Percentiles rank a stretch among this genome's conserved stretches.
Conservation (phyloP, 2,888 invertebrate genomes). For the Leucania comma region DNA sequence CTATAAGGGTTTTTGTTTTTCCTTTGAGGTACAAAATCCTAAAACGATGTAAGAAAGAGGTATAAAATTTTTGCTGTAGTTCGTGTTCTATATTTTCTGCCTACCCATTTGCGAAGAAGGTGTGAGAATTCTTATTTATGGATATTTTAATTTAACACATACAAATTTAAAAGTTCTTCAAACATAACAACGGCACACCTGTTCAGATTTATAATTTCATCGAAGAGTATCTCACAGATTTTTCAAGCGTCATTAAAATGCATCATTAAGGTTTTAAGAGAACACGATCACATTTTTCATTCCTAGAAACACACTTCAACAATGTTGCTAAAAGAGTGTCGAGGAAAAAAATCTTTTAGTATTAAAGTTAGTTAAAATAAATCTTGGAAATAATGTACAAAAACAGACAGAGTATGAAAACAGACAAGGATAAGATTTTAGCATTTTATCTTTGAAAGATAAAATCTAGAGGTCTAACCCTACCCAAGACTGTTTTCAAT, state of each 20-base stretch:
- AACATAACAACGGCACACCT: neutral
- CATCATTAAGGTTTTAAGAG: slow-evolving; percentile 35
- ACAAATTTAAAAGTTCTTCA: neutral
- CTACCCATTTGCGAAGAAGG: neutral
- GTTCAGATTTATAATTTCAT: slow-evolving; percentile 15
- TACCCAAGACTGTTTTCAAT: neutral
- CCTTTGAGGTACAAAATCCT: too few species aligned
- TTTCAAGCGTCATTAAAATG: slow-evolving; percentile 52
- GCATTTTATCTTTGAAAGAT: slow-evolving; percentile 27
- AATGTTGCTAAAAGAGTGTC: neutral
- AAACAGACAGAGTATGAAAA: slow-evolving; percentile 17
- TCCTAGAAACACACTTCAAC: slow-evolving; percentile 8
- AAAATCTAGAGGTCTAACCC: slow-evolving; percentile 19
- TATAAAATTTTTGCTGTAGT: neutral
- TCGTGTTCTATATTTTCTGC: neutral
- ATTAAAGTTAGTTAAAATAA: slow-evolving; percentile 15
- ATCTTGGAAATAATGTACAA: slow-evolving; percentile 8
- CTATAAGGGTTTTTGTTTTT: too few species aligned
- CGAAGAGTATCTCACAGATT: neutral
- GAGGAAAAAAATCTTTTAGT: neutral
- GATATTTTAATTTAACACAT: neutral
- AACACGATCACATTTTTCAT: neutral
- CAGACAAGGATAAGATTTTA: neutral
- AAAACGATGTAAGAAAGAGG: too few species aligned
- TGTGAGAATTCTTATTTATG: neutral